These are phyloP conservation scores for Colletes collaris DNA, from an alignment of 2,888 invertebrate genomes.

Conservation along the genomic window DNA sequence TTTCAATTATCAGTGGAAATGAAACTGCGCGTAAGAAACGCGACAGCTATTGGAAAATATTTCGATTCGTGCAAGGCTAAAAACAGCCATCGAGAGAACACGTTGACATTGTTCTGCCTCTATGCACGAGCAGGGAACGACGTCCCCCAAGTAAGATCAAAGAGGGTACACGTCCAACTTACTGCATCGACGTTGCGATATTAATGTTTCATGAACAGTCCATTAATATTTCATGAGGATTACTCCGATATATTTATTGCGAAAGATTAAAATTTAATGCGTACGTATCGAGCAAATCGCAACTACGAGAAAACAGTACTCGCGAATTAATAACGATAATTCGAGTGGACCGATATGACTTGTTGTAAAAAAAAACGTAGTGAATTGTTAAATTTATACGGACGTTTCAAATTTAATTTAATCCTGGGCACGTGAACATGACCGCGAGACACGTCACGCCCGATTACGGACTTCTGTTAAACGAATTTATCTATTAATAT, in stretches of 20 bases:
- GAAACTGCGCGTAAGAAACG: slow-evolving; percentile 1
- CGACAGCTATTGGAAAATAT: slow-evolving; percentile 30
- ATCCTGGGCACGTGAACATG: too few relatives aligned
- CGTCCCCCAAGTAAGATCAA: slow-evolving; percentile 1
- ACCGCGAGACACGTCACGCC: too few relatives aligned
- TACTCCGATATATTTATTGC: not conserved
- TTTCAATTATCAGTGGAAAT: slow-evolving; percentile 6
- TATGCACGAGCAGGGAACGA: not conserved
- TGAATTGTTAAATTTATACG: not conserved
- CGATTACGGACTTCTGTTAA: too few relatives aligned
- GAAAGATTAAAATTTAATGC: not conserved
- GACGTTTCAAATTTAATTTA: not conserved
- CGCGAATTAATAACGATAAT: too few relatives aligned
- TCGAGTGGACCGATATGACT: too few relatives aligned
- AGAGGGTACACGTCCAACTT: not conserved
- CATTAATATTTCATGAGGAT: slow-evolving; percentile 36
- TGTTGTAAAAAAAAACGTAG: too few relatives aligned
- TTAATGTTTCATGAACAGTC: slow-evolving; percentile 33
- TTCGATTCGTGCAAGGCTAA: not conserved
- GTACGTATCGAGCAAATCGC: too few relatives aligned
- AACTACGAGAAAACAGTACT: too few relatives aligned
- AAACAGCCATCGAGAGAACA: not conserved
- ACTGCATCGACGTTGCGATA: not conserved
- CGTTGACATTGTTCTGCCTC: not conserved
- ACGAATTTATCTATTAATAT: too few relatives aligned